Conservation (phyloP, 2,113 vertebrate genomes). For the Dipodomys ordii region DNA sequence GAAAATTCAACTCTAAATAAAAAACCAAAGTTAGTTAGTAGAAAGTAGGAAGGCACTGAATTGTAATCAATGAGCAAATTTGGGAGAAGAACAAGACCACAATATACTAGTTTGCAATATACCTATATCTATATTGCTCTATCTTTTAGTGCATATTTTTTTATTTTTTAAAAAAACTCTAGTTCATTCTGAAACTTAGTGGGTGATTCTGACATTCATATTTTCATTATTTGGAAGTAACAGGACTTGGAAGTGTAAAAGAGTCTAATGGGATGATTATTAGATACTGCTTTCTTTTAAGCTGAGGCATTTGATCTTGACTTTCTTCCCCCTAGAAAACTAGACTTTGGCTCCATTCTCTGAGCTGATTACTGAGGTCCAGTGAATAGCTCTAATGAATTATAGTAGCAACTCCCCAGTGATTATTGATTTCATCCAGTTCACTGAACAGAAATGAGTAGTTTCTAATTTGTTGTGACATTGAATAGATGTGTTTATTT, state of each 20-base stretch:
- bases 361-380: conserved; percentile 53
- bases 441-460: conserved; percentile 82
- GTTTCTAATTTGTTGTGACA: conserved; percentile 83
- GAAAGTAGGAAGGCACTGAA: background rate
- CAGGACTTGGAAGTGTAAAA: conserved; percentile 46
- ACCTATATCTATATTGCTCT: background rate
- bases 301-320: conserved; percentile 44
- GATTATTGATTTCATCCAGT: conserved; percentile 81
- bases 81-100: background rate
- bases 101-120: background rate
- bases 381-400: conserved; percentile 71
- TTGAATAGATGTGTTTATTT: conserved; percentile 82
- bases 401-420: conserved; percentile 47
- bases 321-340: conserved; percentile 59
- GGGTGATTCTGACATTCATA: background rate
- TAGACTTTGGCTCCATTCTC: conserved; percentile 40
- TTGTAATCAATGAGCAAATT: background rate
- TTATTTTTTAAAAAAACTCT: background rate
- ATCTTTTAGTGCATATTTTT: background rate
- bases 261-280: background rate
- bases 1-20: background rate
- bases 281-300: conserved; percentile 61
- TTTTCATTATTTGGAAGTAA: conserved; percentile 54
- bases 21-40: background rate
- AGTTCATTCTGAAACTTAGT: conserved; percentile 16